A percentile compares a stretch with the other conserved stretches of the same genome.
phyloP scores from a whole-genome alignment of 2,113 vertebrate species.

The Myrmecobius fasciatus region DNA sequence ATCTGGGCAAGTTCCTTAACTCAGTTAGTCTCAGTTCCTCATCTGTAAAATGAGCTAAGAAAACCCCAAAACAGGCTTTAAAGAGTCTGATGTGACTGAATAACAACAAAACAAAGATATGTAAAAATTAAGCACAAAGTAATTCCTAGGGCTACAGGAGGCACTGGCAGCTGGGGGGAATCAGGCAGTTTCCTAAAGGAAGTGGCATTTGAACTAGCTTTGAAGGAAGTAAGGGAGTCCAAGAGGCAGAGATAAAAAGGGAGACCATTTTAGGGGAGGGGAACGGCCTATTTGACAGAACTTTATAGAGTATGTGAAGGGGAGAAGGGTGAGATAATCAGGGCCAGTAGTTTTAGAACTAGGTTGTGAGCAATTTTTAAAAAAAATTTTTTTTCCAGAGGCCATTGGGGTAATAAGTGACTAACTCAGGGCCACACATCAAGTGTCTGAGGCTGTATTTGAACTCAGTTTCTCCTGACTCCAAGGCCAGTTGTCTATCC shows the following conservation, averaged over 20 bases:
- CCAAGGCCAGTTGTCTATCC: too few relatives aligned
- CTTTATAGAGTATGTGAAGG: neutral
- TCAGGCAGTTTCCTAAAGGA: neutral
- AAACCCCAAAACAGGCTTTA: neutral
- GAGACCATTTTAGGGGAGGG: neutral
- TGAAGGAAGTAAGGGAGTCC: neutral
- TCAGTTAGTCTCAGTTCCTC: neutral
- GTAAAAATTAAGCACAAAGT: neutral
- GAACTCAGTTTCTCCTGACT: too few relatives aligned
- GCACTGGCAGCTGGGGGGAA: neutral
- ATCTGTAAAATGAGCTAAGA: neutral
- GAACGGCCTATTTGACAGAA: neutral
- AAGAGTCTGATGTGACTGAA: neutral
- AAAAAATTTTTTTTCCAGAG: too few relatives aligned
- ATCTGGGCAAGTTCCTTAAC: too few relatives aligned
- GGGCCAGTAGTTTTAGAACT: neutral
- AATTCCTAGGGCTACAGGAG: neutral
- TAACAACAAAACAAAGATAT: neutral
- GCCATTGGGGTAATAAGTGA: too few relatives aligned
- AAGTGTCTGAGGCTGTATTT: too few relatives aligned
- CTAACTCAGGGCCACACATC: too few relatives aligned
- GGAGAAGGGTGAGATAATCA: neutral
- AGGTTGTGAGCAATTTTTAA: neutral
- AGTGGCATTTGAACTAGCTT: neutral
- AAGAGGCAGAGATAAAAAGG: neutral